Evolutionary conservation across 2,797 vertebrate species (phyloP), one percentile per base, ranked within the genome.

Genomic region (Triplophysa yarkandensis): DNA sequence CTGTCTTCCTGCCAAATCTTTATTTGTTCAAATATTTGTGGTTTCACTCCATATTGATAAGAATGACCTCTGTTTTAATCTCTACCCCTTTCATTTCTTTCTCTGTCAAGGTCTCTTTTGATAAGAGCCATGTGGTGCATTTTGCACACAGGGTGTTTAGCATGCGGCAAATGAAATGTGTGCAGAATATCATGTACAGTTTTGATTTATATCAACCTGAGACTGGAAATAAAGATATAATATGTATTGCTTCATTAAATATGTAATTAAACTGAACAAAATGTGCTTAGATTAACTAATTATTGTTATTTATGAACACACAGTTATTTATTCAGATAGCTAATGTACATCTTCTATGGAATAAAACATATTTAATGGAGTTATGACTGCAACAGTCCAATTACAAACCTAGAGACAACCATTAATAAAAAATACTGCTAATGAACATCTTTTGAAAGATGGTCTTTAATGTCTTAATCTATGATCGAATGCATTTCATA

Each of bases 21-120:
- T n/a, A 32, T 30, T 28, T 32, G 55, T 58, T 19, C 30, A 19
- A 27, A 61, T 61, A 61, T 71, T 9, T 27, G 50, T 43, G 34
- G 50, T 57, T 68, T 68, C 34, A 28, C 34, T 43, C 17, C 11
- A 6, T 36, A 13, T n/a, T 25, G 57, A 71, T 48, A 36, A 14
- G 9, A 44, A 58, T 34, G 8, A 46, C 43, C 27, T 44, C 54
- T 44, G 1, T 32, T 32, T 58, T 58, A 57, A 58, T 58, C 55
- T 19, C 55, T 58, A 16, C 34, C 17, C 4, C 14, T 34, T 30
- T 58, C 28, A 16, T 28, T 57, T 30, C 21, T 27, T 27, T 54
- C 23, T 57, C 8, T 27, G 21, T 28, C 54, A 30, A 17, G 27
- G 14, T 57, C 28, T 57, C 7, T 30, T 30, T 17, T 7, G 54